Conservation (phyloP, 2,113 vertebrate species). For the Leucoraja erinaceus region DNA sequence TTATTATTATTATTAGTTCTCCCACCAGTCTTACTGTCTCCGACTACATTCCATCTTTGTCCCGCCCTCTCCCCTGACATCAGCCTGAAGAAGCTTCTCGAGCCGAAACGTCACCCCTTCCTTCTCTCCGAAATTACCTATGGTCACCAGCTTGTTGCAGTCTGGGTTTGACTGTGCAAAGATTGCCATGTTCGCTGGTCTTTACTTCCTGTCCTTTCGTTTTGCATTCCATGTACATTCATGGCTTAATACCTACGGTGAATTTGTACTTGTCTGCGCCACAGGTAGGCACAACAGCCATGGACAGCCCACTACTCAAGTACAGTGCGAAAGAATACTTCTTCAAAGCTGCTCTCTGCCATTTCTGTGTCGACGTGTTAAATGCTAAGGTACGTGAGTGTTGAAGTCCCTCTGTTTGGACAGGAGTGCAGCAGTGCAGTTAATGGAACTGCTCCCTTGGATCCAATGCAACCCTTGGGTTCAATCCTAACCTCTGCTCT, state of each 20-base stretch:
- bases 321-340: slow-evolving; percentile 91
- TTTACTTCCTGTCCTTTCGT: neutral
- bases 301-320: slow-evolving; percentile 86
- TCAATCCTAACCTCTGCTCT: too few species aligned
- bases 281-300: slow-evolving; percentile 71
- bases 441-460: too few species aligned
- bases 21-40: too few species aligned
- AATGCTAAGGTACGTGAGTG: slow-evolving; percentile 71
- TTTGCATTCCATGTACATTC: neutral
- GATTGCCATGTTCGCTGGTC: neutral
- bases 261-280: neutral
- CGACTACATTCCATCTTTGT: too few species aligned
- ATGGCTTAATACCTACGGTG: neutral
- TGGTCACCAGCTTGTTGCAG: neutral
- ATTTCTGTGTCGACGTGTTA: slow-evolving; percentile 88
- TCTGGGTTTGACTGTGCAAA: neutral
- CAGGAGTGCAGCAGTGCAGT: neutral
- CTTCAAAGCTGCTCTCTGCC: slow-evolving; percentile 85
- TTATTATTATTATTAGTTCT: too few species aligned
- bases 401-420: neutral
- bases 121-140: neutral
- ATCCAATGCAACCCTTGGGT: too few species aligned
- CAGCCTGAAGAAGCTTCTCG: too few species aligned
- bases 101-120: too few species aligned
- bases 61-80: too few species aligned